Conservation (phyloP, 2,888 invertebrate genomes). For the Catotricha subobsoleta region DNA sequence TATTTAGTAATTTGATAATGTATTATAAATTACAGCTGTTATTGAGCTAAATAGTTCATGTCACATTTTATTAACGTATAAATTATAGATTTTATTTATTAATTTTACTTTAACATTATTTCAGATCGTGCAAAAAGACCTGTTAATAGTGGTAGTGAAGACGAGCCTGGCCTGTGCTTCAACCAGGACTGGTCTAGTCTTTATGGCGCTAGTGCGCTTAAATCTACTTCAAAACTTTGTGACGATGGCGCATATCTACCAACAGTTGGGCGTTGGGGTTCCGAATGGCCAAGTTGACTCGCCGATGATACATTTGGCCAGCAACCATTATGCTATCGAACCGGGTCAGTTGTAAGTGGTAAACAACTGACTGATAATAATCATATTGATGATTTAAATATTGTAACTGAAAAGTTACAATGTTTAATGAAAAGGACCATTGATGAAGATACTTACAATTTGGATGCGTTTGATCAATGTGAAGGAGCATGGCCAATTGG, state of each 20-base stretch:
- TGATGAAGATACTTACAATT: conserved; percentile 24
- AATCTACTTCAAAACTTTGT: conserved; percentile 27
- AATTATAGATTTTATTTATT: background rate
- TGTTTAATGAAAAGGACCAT: background rate
- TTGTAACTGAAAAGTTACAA: background rate
- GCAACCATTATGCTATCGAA: conserved; percentile 24
- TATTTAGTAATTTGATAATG: too few relatives aligned
- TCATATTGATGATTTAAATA: background rate
- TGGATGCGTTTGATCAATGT: conserved; percentile 30
- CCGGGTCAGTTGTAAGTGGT: conserved; percentile 11
- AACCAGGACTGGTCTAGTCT: conserved; percentile 37
- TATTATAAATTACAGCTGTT: too few relatives aligned
- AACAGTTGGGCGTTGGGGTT: conserved; percentile 78
- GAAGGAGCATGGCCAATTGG: conserved; percentile 45
- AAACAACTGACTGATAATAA: background rate
- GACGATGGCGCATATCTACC: conserved; percentile 47
- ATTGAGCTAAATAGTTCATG: too few relatives aligned
- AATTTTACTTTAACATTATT: conserved; percentile 13
- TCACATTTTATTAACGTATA: too few relatives aligned
- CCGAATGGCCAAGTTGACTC: conserved; percentile 98
- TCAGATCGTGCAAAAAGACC: conserved; percentile 58
- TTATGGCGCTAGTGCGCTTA: conserved; percentile 25
- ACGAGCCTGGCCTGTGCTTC: conserved; percentile 43
- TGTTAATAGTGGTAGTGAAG: conserved; percentile 42
- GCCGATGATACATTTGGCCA: conserved; percentile 39